A percentile compares a stretch with the other conserved stretches of the same genome.
Conservation (phyloP, 2,888 invertebrate genomes). For the Thymelicus sylvestris region DNA sequence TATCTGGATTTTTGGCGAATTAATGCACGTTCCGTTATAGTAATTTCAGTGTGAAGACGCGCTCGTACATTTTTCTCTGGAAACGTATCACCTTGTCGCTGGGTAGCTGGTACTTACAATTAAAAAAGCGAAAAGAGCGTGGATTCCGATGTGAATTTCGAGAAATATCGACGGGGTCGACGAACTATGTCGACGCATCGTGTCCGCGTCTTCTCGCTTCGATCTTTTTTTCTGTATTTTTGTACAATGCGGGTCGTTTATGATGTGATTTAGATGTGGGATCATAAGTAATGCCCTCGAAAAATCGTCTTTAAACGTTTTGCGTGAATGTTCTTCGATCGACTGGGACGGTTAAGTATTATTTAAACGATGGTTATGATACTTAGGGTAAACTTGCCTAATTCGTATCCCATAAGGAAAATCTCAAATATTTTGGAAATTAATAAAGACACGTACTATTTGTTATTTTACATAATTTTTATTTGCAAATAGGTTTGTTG, state of each 20-base stretch:
- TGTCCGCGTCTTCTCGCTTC: conserved; percentile 71
- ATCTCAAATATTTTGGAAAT: too few species aligned
- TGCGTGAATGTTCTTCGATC: conserved; percentile 1
- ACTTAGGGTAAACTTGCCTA: too few species aligned
- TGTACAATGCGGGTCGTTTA: conserved; percentile 65
- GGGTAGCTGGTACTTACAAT: conserved; percentile 79
- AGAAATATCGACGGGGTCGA: conserved; percentile 83
- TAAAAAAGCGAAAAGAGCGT: conserved; percentile 82
- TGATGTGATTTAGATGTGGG: conserved; percentile 44
- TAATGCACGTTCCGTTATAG: conserved; percentile 75
- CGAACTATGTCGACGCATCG: conserved; percentile 80
- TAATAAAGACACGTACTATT: too few species aligned
- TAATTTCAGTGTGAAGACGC: conserved; percentile 68
- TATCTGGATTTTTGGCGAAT: conserved; percentile 69
- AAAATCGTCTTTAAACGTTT: conserved; percentile 20
- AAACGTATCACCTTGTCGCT: conserved; percentile 80
- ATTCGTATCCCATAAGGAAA: too few species aligned
- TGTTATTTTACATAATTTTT: too few species aligned
- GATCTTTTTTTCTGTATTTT: conserved; percentile 66
- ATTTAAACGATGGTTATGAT: too few species aligned
- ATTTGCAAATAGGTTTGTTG: too few species aligned
- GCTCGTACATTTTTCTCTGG: conserved; percentile 70
- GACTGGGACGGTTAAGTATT: too few species aligned
- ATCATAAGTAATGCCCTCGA: conserved; percentile 26
- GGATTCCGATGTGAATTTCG: conserved; percentile 80